Percentiles rank a stretch among this genome's conserved stretches.
phyloP scores from a whole-genome alignment of 1,140 invertebrate genomes.

The Scaptodrosophila lebanonensis region DNA sequence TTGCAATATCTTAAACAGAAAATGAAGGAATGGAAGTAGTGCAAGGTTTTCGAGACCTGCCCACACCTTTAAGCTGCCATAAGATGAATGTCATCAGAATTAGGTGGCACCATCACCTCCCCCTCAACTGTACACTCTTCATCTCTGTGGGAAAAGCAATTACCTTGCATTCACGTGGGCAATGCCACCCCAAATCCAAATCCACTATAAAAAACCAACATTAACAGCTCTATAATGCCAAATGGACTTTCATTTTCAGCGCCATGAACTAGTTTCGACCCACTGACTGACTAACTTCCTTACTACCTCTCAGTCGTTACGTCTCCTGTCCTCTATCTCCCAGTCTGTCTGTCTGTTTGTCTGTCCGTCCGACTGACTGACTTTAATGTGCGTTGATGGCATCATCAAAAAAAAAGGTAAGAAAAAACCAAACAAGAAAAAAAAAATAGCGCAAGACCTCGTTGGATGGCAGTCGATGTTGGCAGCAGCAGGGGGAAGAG shows the following conservation, averaged over 20 bases:
- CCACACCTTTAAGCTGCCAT: too few relatives aligned
- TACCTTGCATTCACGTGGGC: too few relatives aligned
- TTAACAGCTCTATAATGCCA: not conserved
- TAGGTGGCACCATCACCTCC: too few relatives aligned
- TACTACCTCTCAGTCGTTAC: constrained; percentile 17
- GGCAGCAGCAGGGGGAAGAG: not conserved
- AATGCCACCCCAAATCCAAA: too few relatives aligned
- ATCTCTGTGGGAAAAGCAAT: too few relatives aligned
- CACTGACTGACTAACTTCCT: constrained; percentile 23
- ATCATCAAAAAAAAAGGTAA: constrained; percentile 38
- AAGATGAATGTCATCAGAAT: too few relatives aligned
- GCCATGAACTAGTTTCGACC: constrained; percentile 2
- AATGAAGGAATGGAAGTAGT: too few relatives aligned
- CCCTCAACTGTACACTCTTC: too few relatives aligned
- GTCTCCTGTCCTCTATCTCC: not conserved
- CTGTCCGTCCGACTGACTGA: constrained; percentile 15
- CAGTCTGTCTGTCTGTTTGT: not conserved
- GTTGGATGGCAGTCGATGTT: constrained; percentile 15
- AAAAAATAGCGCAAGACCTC: constrained; percentile 5
- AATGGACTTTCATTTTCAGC: constrained; percentile 20
- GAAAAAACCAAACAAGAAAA: too few relatives aligned
- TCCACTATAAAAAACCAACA: too few relatives aligned
- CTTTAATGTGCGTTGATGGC: constrained; percentile 50
- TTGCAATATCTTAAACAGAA: too few relatives aligned
- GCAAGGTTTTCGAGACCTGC: too few relatives aligned